Percentiles rank a stretch among this genome's conserved stretches.
Evolutionary conservation across 2,888 invertebrate species (phyloP).

Genomic region (Nebria salina): DNA sequence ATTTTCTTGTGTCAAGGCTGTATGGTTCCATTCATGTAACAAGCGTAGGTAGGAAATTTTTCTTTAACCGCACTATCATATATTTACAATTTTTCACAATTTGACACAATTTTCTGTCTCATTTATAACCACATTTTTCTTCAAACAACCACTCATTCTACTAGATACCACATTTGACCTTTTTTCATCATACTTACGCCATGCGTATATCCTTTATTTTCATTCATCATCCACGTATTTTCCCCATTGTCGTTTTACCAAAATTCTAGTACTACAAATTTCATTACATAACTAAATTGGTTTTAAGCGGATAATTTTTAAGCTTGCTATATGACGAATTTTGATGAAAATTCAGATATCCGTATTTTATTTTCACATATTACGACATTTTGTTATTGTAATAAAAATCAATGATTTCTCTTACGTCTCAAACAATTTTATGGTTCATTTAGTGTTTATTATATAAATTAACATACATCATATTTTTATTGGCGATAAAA

Average conservation of each 20-base stretch:
- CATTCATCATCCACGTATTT: not conserved
- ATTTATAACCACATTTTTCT: conserved; percentile 15
- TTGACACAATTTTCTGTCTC: conserved; percentile 26
- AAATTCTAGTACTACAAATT: too few species aligned
- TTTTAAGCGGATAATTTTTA: too few species aligned
- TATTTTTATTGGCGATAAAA: not conserved
- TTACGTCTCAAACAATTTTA: not conserved
- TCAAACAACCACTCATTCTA: conserved; percentile 10
- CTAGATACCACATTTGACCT: conserved; percentile 2
- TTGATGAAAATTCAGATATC: not conserved
- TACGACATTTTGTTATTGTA: not conserved
- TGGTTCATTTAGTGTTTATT: not conserved
- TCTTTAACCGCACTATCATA: not conserved
- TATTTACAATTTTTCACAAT: conserved; percentile 7
- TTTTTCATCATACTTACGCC: conserved; percentile 27
- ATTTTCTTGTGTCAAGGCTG: conserved; percentile 1
- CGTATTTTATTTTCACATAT: not conserved
- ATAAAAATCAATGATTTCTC: not conserved
- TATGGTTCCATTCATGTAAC: not conserved
- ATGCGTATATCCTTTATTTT: not conserved
- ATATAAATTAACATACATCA: not conserved
- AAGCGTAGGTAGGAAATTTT: not conserved
- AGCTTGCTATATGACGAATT: not conserved
- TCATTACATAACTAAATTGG: too few species aligned
- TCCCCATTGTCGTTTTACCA: not conserved